phyloP scores from a whole-genome alignment of 2,888 invertebrate genomes.

The Ormyrus nitidulus region DNA sequence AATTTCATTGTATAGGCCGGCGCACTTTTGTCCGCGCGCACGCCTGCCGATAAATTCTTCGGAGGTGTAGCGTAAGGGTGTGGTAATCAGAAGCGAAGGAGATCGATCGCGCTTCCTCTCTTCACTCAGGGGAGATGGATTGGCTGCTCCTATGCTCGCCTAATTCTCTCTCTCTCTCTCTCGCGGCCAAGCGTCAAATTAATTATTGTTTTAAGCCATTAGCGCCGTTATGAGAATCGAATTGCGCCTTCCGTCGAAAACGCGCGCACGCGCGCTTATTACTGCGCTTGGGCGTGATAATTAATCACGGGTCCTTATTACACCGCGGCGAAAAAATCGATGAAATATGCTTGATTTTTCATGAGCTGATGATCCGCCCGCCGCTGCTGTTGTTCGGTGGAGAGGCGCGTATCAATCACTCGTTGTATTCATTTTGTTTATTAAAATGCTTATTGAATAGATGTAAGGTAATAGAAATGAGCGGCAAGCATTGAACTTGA shows the following conservation, averaged over 20 bases:
- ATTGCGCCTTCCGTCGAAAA: slow-evolving; percentile 16
- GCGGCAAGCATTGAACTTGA: no score
- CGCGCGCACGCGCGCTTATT: slow-evolving; percentile 23
- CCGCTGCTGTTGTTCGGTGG: background rate
- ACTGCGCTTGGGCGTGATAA: background rate
- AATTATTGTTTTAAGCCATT: slow-evolving; percentile 49
- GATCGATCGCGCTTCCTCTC: slow-evolving; percentile 38
- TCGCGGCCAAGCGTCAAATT: slow-evolving; percentile 26
- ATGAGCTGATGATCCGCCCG: slow-evolving; percentile 7
- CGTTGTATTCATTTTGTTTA: background rate
- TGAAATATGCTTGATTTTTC: slow-evolving; percentile 6
- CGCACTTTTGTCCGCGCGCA: background rate
- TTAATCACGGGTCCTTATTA: slow-evolving; percentile 38
- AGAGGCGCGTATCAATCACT: slow-evolving; percentile 20
- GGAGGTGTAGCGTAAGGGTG: background rate
- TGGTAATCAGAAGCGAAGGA: slow-evolving; percentile 45
- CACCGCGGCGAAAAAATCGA: background rate
- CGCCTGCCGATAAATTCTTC: background rate
- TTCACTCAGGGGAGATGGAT: slow-evolving; percentile 41
- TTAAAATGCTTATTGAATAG: background rate
- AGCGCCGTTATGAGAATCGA: slow-evolving; percentile 39
- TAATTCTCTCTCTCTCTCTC: slow-evolving; percentile 3
- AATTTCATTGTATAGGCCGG: slow-evolving; percentile 14
- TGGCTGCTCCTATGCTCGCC: slow-evolving; percentile 3
- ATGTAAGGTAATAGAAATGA: no score